phyloP scores from a whole-genome alignment of 2,113 vertebrate species.

The Chinchilla lanigera region DNA sequence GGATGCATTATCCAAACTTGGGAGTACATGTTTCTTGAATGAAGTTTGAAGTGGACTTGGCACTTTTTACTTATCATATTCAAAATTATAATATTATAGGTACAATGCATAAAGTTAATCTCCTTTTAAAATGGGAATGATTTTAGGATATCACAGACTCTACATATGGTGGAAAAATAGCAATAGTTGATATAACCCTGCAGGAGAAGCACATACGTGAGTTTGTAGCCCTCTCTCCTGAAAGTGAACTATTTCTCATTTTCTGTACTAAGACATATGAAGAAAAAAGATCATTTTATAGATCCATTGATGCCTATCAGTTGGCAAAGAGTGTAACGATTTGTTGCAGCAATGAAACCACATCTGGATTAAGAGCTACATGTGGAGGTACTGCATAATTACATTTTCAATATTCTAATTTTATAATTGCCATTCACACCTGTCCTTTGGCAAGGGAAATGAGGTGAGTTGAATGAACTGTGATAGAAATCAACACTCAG shows the following conservation, averaged over 20 bases:
- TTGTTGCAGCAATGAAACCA: background rate
- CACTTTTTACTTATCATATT: background rate
- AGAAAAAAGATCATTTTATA: background rate
- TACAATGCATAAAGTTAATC: background rate
- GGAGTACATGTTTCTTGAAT: background rate
- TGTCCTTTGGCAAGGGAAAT: background rate
- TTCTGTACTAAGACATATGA: background rate
- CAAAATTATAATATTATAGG: background rate
- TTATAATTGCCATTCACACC: background rate
- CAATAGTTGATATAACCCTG: fast-evolving
- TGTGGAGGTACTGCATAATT: background rate
- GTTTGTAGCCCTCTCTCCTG: background rate
- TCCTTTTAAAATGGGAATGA: background rate
- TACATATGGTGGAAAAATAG: background rate
- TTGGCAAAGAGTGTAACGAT: background rate
- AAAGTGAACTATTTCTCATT: background rate
- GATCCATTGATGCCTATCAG: background rate
- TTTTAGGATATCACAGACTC: background rate
- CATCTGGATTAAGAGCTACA: background rate
- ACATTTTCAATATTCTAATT: slow-evolving; percentile 3
- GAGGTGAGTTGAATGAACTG: background rate
- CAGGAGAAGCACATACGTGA: background rate
- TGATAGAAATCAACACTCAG: background rate
- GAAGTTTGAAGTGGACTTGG: background rate
- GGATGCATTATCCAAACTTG: background rate